Conservation (phyloP, 2,888 invertebrate genomes). For the Flexamia atlantica region DNA sequence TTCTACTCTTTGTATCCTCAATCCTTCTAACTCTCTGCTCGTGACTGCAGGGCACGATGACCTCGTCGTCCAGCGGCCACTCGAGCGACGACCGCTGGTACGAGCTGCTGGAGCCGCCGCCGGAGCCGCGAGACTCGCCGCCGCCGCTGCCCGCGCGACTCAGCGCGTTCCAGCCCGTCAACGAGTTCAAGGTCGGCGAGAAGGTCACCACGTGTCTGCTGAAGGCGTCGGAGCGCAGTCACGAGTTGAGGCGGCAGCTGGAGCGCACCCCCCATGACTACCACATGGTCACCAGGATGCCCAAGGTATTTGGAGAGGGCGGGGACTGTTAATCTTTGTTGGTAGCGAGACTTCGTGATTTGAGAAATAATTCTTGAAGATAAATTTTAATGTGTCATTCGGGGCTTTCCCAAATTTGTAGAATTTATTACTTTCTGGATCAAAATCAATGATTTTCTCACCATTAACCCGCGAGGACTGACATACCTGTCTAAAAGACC, state of each 20-base stretch:
- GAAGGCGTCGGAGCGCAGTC: slow-evolving; percentile 73
- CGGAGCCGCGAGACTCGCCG: slow-evolving; percentile 70
- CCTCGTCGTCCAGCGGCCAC: slow-evolving; percentile 81
- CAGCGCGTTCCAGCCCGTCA: slow-evolving; percentile 63
- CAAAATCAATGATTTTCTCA: too few relatives aligned
- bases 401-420: too few relatives aligned
- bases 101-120: slow-evolving; percentile 75
- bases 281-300: slow-evolving; percentile 68
- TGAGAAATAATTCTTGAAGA: too few relatives aligned
- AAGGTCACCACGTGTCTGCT: slow-evolving; percentile 73
- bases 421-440: too few relatives aligned
- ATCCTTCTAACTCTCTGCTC: neutral
- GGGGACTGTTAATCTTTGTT: too few relatives aligned
- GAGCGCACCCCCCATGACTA: slow-evolving; percentile 67
- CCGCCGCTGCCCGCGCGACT: slow-evolving; percentile 77
- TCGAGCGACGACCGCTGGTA: slow-evolving; percentile 82
- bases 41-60: slow-evolving; percentile 78
- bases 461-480: too few relatives aligned
- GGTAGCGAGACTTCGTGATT: too few relatives aligned
- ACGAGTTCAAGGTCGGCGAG: slow-evolving; percentile 76
- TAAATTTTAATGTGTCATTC: too few relatives aligned
- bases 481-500: too few relatives aligned
- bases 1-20: too few relatives aligned
- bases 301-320: slow-evolving; percentile 63
- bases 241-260: slow-evolving; percentile 72